Evolutionary conservation across 2,888 invertebrate genomes (phyloP).

Genomic region (Lasioglossum vierecki): DNA sequence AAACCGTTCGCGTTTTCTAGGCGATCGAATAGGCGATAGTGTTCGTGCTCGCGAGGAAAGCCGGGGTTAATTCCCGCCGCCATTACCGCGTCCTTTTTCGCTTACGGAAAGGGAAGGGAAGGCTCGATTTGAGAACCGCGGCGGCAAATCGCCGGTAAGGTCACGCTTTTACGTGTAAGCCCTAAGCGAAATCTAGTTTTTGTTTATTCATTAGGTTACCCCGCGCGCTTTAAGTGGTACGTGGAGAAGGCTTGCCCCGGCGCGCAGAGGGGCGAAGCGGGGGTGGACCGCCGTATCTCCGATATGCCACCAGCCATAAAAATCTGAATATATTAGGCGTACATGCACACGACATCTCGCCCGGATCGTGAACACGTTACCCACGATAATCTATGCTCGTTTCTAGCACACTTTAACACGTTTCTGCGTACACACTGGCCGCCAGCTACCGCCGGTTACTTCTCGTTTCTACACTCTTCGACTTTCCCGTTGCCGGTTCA

Average conservation of each 20-base stretch:
- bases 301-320: slow-evolving; percentile 83
- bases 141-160: slow-evolving; percentile 79
- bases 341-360: slow-evolving; percentile 81
- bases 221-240: slow-evolving; percentile 78
- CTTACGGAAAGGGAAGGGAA: slow-evolving; percentile 35
- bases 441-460: slow-evolving; percentile 14
- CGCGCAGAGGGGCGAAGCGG: slow-evolving; percentile 23
- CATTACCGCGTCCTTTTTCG: slow-evolving; percentile 9
- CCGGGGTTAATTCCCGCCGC: slow-evolving; percentile 19
- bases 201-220: slow-evolving; percentile 83
- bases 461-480: slow-evolving; percentile 15
- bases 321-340: slow-evolving; percentile 83
- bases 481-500: not conserved
- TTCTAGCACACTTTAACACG: slow-evolving; percentile 70
- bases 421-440: slow-evolving; percentile 66
- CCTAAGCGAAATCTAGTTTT: slow-evolving; percentile 82
- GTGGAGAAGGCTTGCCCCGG: slow-evolving; percentile 65
- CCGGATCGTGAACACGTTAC: slow-evolving; percentile 79
- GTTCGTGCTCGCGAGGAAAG: not conserved
- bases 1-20: slow-evolving; percentile 13
- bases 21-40: slow-evolving; percentile 20
- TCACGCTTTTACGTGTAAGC: slow-evolving; percentile 82
- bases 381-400: slow-evolving; percentile 76
- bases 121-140: slow-evolving; percentile 74
- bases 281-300: slow-evolving; percentile 76